Evolutionary conservation across 2,888 invertebrate genomes (phyloP).

Genomic region (Bhutanitis thaidina): DNA sequence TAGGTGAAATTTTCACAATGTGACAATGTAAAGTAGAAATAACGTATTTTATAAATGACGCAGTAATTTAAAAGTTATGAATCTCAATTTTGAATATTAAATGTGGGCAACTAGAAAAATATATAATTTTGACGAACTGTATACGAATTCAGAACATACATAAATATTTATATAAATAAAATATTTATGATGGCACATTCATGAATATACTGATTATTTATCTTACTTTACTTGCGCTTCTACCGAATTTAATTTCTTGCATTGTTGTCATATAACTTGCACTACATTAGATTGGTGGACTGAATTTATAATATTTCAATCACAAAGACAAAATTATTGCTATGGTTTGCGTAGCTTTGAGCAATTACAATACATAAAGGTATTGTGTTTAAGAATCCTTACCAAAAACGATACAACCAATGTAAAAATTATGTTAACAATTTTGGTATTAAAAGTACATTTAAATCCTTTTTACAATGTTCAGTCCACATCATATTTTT

Average conservation of each 20-base stretch:
- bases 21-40: constrained; percentile 50
- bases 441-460: no score
- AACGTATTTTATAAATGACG: constrained; percentile 51
- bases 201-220: constrained; percentile 23
- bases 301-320: neutral
- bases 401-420: no score
- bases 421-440: no score
- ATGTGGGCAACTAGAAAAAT: constrained; percentile 67
- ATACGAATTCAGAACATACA: constrained; percentile 52
- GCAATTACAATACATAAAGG: no score
- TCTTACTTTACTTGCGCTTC: neutral
- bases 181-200: constrained; percentile 55
- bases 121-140: constrained; percentile 71
- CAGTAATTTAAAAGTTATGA: constrained; percentile 50
- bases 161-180: constrained; percentile 44
- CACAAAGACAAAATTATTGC: no score
- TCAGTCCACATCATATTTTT: neutral
- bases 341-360: no score
- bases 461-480: neutral
- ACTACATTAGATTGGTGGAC: neutral
- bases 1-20: no score
- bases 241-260: neutral
- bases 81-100: constrained; percentile 69
- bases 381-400: no score
- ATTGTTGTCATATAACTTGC: no score